These are phyloP conservation scores for Petrocephalus sullivani DNA, from an alignment of 2,797 vertebrate genomes.

Conservation along the genomic window DNA sequence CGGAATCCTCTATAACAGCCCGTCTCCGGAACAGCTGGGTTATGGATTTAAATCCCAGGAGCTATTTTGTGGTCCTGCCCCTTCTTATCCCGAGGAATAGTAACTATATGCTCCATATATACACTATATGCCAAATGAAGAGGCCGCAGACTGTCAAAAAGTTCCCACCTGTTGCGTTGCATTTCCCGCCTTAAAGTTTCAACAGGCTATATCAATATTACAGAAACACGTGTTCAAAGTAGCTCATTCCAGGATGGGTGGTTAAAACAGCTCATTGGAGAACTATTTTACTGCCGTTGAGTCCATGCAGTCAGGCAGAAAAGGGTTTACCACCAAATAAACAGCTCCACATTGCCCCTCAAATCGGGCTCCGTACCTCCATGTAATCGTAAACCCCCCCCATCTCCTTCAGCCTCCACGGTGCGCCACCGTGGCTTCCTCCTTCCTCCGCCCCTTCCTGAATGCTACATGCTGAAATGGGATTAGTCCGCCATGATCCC, in stretches of 20 bases:
- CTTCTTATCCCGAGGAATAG: neutral
- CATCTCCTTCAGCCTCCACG: conserved; percentile 53
- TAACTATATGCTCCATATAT: neutral
- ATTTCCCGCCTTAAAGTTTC: neutral
- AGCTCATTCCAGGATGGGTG: neutral
- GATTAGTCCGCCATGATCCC: conserved; percentile 74
- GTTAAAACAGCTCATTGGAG: neutral
- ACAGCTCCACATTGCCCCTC: conserved; percentile 14
- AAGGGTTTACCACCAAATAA: conserved; percentile 24
- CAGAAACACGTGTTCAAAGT: neutral
- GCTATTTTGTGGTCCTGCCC: neutral
- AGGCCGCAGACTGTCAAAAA: neutral
- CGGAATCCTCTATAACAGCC: neutral
- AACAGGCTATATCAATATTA: neutral
- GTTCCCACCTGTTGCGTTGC: neutral
- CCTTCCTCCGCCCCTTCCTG: conserved; percentile 49
- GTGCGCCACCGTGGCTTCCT: conserved; percentile 37
- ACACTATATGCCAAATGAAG: neutral
- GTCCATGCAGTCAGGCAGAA: neutral
- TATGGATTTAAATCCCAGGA: neutral
- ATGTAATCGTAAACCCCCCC: conserved; percentile 65
- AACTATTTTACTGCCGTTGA: neutral
- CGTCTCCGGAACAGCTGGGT: neutral
- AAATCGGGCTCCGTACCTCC: conserved; percentile 33
- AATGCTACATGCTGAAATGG: conserved; percentile 67